A percentile compares a stretch with the other conserved stretches of the same genome.
phyloP scores from a whole-genome alignment of 2,888 invertebrate species.

The Cataglyphis albicans region DNA sequence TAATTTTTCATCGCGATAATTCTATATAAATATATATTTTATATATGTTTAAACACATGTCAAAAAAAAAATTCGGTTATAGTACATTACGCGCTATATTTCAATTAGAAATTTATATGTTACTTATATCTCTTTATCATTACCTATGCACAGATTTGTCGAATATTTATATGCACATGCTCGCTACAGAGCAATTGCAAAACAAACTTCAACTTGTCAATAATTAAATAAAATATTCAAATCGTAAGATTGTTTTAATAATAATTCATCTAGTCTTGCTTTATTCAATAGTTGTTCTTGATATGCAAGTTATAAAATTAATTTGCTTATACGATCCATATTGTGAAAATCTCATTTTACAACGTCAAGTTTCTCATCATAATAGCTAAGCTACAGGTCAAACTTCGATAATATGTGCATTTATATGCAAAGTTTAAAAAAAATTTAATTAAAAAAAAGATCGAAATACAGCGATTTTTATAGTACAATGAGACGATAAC shows the following conservation, averaged over 20 bases:
- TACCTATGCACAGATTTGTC: not conserved
- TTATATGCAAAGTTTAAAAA: conserved; percentile 48
- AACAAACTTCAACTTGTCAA: conserved; percentile 17
- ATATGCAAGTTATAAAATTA: conserved; percentile 28
- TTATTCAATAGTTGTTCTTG: conserved; percentile 4
- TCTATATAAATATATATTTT: not conserved
- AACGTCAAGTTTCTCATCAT: not conserved
- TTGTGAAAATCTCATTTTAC: conserved; percentile 44
- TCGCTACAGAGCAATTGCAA: conserved; percentile 12
- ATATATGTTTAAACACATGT: not conserved
- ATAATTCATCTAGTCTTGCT: conserved; percentile 33
- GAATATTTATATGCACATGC: not conserved
- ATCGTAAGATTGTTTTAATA: conserved; percentile 15
- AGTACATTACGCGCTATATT: not conserved
- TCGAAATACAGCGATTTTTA: conserved; percentile 3
- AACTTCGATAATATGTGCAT: conserved; percentile 25
- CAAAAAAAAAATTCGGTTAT: not conserved
- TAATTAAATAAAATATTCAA: conserved; percentile 5
- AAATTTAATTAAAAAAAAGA: conserved; percentile 15
- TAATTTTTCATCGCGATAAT: not conserved
- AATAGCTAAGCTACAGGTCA: conserved; percentile 21
- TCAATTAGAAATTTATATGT: not conserved
- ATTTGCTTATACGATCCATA: conserved; percentile 3
- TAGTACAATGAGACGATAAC: conserved; percentile 8
- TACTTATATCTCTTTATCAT: not conserved